Evolutionary conservation across 2,888 invertebrate species (phyloP).

Genomic region (Teleiodes luculella): DNA sequence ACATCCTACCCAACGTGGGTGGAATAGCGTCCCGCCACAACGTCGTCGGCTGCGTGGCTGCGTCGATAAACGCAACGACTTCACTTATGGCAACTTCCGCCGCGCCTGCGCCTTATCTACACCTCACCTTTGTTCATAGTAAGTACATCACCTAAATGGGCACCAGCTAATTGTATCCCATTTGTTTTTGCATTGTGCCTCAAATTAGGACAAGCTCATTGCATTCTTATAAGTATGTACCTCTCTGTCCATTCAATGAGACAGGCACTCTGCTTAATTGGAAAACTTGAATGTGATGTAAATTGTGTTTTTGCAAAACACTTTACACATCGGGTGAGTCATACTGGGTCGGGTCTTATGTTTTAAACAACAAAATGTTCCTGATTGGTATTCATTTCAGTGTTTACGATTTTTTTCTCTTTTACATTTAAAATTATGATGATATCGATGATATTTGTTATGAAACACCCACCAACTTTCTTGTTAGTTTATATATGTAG

Average conservation of each 20-base stretch:
- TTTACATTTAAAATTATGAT: not conserved
- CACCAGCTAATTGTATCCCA: slow-evolving; percentile 51
- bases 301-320: slow-evolving; percentile 32
- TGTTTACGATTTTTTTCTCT: not conserved
- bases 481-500: too few species aligned
- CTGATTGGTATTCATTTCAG: slow-evolving; percentile 32
- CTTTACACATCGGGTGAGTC: slow-evolving; percentile 38
- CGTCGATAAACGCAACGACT: slow-evolving; percentile 30
- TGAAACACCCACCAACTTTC: too few species aligned
- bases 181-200: slow-evolving; percentile 44
- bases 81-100: slow-evolving; percentile 56
- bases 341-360: slow-evolving; percentile 33
- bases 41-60: too few species aligned
- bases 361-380: slow-evolving; percentile 33
- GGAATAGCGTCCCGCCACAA: slow-evolving; percentile 1
- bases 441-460: too few species aligned
- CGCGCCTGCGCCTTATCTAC: slow-evolving; percentile 47
- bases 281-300: slow-evolving; percentile 26
- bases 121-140: slow-evolving; percentile 56
- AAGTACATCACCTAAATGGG: slow-evolving; percentile 49
- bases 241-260: not conserved
- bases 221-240: not conserved
- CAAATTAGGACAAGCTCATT: slow-evolving; percentile 33
- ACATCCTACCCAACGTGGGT: slow-evolving; percentile 16
- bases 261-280: slow-evolving; percentile 7